Percentiles rank a stretch among this genome's conserved stretches.
These are phyloP conservation scores for Macrosiphum euphorbiae DNA, from an alignment of 2,888 invertebrate species.

Conservation along the genomic window DNA sequence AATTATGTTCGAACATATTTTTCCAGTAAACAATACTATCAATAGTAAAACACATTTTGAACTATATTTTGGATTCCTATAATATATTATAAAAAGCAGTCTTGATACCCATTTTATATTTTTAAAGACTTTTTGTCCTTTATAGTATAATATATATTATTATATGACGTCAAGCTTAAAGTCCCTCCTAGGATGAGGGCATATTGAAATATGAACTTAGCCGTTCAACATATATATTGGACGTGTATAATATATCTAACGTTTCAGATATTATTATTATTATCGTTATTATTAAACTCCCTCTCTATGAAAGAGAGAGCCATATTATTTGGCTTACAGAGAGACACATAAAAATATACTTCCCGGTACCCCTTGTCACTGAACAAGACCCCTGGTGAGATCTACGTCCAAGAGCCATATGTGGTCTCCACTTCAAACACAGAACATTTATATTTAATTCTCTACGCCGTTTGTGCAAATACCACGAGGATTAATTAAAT, in stretches of 20 bases:
- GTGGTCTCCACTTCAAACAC: background rate
- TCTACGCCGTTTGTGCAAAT: background rate
- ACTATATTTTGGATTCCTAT: background rate
- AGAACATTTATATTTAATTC: conserved; percentile 27
- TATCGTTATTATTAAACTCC: background rate
- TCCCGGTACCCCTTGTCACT: background rate
- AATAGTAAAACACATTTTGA: background rate
- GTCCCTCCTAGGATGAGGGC: background rate
- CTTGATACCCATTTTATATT: background rate
- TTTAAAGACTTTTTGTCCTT: background rate
- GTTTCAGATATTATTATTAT: background rate
- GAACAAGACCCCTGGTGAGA: background rate
- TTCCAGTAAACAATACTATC: too few species aligned
- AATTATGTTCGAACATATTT: too few species aligned
- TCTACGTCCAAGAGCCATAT: background rate
- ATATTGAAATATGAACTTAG: background rate
- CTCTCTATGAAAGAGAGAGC: background rate
- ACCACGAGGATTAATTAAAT: conserved; percentile 29
- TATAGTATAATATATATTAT: background rate
- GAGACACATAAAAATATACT: background rate
- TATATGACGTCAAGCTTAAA: too few species aligned
- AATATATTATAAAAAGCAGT: background rate
- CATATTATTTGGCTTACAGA: background rate
- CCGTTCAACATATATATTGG: background rate
- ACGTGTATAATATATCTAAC: background rate